Evolutionary conservation across 23 tunicate species (phyloP).

Genomic region (Trididemnum clinides): DNA sequence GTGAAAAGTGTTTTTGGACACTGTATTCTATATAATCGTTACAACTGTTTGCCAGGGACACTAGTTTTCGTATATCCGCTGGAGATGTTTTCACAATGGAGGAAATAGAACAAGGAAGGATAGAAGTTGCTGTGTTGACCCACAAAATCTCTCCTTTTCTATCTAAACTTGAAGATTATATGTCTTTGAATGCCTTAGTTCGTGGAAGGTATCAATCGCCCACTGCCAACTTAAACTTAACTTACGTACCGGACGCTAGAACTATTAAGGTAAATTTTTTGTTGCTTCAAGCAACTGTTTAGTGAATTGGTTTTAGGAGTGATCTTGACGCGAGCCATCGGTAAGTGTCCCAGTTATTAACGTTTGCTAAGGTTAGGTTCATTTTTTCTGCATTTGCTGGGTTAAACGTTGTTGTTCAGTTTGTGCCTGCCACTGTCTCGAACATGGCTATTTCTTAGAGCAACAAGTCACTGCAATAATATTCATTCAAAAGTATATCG

Average conservation of each 20-base stretch:
- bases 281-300: no score
- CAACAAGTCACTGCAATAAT: no score
- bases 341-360: no score
- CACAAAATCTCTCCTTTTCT: background rate
- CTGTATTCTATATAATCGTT: no score
- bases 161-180: constrained; percentile 26
- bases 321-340: no score
- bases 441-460: background rate
- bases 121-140: constrained; percentile 15
- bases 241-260: constrained; percentile 65
- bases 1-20: no score
- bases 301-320: no score
- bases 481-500: no score
- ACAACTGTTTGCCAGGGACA: constrained; percentile 47
- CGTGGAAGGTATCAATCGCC: constrained; percentile 44
- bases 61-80: background rate
- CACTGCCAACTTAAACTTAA: constrained; percentile 24
- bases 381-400: no score
- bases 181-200: constrained; percentile 38
- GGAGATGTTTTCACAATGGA: constrained; percentile 52
- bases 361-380: no score
- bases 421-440: background rate
- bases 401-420: no score
- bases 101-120: constrained; percentile 21
- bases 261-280: constrained; percentile 43